Conservation (phyloP, 1,140 invertebrate genomes). For the Archegozetes longisetosus region DNA sequence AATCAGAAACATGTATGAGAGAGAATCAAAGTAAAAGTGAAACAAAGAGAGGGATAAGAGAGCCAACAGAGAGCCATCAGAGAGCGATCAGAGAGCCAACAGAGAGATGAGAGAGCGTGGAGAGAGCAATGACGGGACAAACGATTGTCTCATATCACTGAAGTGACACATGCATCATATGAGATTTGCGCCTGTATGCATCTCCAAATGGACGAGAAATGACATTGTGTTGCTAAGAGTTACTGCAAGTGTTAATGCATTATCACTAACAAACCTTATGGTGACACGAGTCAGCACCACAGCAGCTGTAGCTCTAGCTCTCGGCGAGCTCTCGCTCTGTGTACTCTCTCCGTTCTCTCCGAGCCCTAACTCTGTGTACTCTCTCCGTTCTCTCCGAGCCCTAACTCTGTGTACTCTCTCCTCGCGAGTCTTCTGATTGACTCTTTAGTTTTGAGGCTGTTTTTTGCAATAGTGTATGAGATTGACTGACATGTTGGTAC, state of each 20-base stretch:
- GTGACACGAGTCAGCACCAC: neutral
- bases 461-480: no score
- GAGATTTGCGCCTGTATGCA: neutral
- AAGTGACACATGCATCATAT: neutral
- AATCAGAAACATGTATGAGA: neutral
- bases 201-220: neutral
- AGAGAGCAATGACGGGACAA: no score
- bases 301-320: neutral
- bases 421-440: no score
- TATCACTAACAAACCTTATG: neutral
- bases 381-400: no score
- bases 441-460: neutral
- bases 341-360: no score
- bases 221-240: neutral
- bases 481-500: neutral
- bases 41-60: no score
- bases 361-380: no score
- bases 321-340: no score
- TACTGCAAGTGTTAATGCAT: neutral
- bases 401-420: no score
- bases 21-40: neutral
- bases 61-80: no score
- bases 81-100: no score
- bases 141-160: neutral
- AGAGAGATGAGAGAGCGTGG: no score